Base-by-base conservation (phyloP, 2,113 vertebrate genomes). In the Calonectris borealis region DNA sequence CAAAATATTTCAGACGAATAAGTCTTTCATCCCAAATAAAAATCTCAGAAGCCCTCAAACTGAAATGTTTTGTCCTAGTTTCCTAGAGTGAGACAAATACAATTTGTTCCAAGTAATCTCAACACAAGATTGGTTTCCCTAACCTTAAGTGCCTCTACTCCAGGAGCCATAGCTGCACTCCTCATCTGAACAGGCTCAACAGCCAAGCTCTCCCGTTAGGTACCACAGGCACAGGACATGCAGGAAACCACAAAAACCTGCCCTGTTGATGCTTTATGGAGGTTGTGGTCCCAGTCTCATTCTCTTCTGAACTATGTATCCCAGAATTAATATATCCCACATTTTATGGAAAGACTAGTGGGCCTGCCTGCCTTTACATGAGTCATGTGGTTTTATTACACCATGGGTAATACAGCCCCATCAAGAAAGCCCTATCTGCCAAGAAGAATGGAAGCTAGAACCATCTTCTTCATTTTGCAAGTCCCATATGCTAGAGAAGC, bases 291-390 rank as follows among this genome's bases (percentile, higher is more conserved):
- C 36, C 32, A 26, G 16, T 5, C 46, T 61, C 9, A 20, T 55
- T 32, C 29, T 46, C 17, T 22, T 77, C 58, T 7, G 13, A 61
- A 8, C 42, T 25, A 48, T 1, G 7, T n/a, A 25, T 16, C 31
- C 38, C 21, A 60, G n/a, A 40, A 66, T 46, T 46, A 55, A 66
- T 32, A 29, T 32, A 42, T 29, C 12, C 46, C 44, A 22, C 0
- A 0, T 9, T 62, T 69, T 25, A 51, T 34, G 26, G 24, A 44
- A 62, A 69, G 42, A 26, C n/a, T 27, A 10, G 14, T 32, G 5
- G 11, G 9, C 27, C 48, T 49, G 31, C 15, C 16, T 17, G 12
- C 61, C 90, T 76, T 87, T 11, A 9, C 3, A 1, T 0, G 4
- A 55, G 46, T 25, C 32, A 5, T 25, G 15, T 0, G 6, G 18